These are phyloP conservation scores for Pseudopleuronectes americanus DNA, from an alignment of 2,797 vertebrate genomes.

Conservation along the genomic window DNA sequence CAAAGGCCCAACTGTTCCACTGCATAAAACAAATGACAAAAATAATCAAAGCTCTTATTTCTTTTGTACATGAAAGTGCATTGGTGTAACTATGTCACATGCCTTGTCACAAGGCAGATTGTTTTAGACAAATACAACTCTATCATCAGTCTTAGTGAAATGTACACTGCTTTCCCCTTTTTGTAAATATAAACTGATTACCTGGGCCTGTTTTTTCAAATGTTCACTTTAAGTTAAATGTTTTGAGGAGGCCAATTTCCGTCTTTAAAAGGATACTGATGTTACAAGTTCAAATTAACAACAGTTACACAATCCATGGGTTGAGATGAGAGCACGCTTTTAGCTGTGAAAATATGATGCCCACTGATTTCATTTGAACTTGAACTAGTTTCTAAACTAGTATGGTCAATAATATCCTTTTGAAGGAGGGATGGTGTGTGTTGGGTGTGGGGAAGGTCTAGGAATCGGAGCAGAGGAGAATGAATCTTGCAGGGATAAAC, in stretches of 20 bases:
- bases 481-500: constrained; percentile 60
- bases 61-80: constrained; percentile 82
- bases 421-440: constrained; percentile 32
- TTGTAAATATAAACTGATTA: constrained; percentile 53
- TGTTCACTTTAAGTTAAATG: constrained; percentile 35
- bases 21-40: constrained; percentile 65
- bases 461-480: constrained; percentile 43
- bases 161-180: constrained; percentile 50
- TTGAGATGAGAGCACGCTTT: constrained; percentile 40
- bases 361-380: constrained; percentile 59
- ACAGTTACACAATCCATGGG: constrained; percentile 53
- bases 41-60: constrained; percentile 55
- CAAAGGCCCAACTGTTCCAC: constrained; percentile 53
- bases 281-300: constrained; percentile 70
- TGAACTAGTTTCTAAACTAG: constrained; percentile 55
- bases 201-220: constrained; percentile 56
- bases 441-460: constrained; percentile 34
- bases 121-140: constrained; percentile 62
- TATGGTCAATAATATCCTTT: constrained; percentile 54
- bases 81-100: constrained; percentile 67
- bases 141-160: constrained; percentile 52
- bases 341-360: constrained; percentile 28
- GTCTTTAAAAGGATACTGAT: constrained; percentile 66
- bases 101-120: constrained; percentile 72
- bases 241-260: constrained; percentile 50